Evolutionary conservation across 2,113 vertebrate genomes (phyloP).

Genomic region (Bettongia penicillata): DNA sequence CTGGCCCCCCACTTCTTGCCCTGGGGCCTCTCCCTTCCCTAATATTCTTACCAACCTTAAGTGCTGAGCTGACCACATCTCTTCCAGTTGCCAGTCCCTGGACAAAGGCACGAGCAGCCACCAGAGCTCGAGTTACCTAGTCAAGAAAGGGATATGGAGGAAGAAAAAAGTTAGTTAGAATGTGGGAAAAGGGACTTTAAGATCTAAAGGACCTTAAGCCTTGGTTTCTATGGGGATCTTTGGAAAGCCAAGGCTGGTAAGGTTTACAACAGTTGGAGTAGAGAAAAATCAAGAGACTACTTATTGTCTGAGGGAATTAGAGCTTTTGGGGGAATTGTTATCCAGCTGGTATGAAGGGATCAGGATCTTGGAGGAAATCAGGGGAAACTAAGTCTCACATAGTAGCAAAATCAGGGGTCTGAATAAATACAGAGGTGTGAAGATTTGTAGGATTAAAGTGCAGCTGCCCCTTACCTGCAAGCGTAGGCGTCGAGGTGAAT

Average conservation of each 20-base stretch:
- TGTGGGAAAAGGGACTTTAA: background rate
- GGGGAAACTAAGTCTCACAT: background rate
- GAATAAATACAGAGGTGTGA: background rate
- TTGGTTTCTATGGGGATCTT: background rate
- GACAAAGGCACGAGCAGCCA: conserved; percentile 89
- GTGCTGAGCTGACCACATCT: conserved; percentile 88
- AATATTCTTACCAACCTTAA: conserved; percentile 84
- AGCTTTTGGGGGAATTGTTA: background rate
- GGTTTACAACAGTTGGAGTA: background rate
- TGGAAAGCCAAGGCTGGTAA: background rate
- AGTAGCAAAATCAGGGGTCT: background rate
- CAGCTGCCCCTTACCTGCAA: conserved; percentile 85
- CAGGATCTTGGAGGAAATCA: conserved; percentile 9
- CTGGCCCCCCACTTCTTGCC: background rate
- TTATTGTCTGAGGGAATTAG: background rate
- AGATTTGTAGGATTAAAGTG: too few species aligned
- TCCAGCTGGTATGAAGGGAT: background rate
- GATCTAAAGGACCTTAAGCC: background rate
- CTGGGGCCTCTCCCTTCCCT: background rate
- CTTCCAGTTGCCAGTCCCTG: conserved; percentile 89
- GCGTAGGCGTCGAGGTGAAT: conserved; percentile 89
- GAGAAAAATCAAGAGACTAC: background rate
- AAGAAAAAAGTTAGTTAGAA: conserved; percentile 30
- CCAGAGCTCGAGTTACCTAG: conserved; percentile 89
- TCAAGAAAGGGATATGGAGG: conserved; percentile 2